Evolutionary conservation across 2,113 vertebrate species (phyloP), one percentile per base, ranked within the genome.

Genomic region (Apaloderma vittatum): DNA sequence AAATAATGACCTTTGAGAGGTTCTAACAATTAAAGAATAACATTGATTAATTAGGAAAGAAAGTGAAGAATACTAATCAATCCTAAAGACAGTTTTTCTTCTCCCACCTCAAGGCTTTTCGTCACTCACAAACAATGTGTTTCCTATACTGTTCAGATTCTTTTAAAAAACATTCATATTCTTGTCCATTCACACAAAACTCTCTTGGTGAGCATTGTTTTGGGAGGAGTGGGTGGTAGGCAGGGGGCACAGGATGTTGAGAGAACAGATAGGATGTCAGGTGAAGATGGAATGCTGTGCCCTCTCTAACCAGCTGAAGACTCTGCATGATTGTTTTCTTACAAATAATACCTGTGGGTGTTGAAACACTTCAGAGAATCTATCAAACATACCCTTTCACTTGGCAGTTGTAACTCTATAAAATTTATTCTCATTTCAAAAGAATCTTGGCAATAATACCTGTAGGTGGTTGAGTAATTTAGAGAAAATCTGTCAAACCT

Each of bases 291-390:
- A 98, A 97, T 95, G 94, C 93, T 97, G 75, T 97, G 97, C 97
- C 97, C 98, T 98, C 97, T 98, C 98, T 96, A 98, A 98, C 97
- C 98, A 98, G 98, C 98, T 97, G 96, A 97, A 97, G 96, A 68
- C 97, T 97, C 93, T 66, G 97, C 94, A 48, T 95, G 98, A 98
- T 98, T 98, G 98, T 98, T 98, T 98, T 97, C 98, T 98, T 98
- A 98, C 97, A 98, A 98, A 98, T 98, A 98, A 98, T 97, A 98
- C 98, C 98, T 98, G 98, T 98, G 98, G 97, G 98, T 98, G 98
- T 98, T 97, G 97, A 97, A 98, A 95, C 95, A 97, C 94, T 86
- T 98, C 95, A 86, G 92, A 85, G 95, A 98, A 98, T 98, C 97
- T 97, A 98, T 98, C 98, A 98, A 97, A 97, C 95, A 83, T 61